These are phyloP conservation scores for Glossophaga mutica DNA, from an alignment of 2,797 vertebrate genomes.

Conservation along the genomic window DNA sequence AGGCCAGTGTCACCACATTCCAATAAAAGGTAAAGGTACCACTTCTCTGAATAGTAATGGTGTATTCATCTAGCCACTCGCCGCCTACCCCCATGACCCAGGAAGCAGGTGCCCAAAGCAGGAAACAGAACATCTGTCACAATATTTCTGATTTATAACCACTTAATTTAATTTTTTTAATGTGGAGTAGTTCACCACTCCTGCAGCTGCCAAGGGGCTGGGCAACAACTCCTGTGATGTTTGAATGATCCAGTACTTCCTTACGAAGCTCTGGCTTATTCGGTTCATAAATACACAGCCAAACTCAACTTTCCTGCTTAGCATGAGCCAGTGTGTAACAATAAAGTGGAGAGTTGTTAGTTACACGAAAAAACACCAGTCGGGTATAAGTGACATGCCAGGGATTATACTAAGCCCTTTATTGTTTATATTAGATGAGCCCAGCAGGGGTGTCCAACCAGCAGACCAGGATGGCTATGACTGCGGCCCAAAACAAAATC, in stretches of 20 bases:
- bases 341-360: neutral
- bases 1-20: neutral
- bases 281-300: neutral
- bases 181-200: neutral
- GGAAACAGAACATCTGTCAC: neutral
- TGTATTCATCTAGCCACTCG: neutral
- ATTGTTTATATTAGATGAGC: conserved; percentile 3
- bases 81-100: neutral
- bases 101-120: neutral
- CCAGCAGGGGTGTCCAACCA: neutral
- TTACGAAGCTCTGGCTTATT: neutral
- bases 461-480: too few relatives aligned
- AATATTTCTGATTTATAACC: neutral
- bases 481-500: too few relatives aligned
- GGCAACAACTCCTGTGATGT: neutral
- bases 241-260: neutral
- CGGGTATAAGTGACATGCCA: neutral
- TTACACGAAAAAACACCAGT: neutral
- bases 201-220: neutral
- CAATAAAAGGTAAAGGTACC: neutral
- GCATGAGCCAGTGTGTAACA: neutral
- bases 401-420: neutral
- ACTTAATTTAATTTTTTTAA: neutral
- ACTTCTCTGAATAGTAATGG: neutral
- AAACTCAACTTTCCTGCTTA: conserved; percentile 5